Conservation (phyloP, 1,140 invertebrate species). For the Dolichoris vasculosae region DNA sequence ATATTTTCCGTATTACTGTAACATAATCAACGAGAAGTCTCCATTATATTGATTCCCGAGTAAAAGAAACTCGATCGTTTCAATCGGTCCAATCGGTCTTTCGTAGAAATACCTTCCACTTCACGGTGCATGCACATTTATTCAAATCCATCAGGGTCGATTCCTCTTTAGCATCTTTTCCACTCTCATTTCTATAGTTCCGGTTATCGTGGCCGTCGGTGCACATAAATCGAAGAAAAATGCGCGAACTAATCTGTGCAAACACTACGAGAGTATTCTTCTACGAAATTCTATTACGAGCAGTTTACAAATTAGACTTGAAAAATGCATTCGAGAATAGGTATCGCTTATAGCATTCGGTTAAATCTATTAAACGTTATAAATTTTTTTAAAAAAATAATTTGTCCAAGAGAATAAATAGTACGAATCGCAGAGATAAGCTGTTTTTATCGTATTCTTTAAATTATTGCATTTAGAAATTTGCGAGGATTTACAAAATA, state of each 20-base stretch:
- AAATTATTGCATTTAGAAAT: too few species aligned
- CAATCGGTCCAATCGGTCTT: slow-evolving; percentile 31
- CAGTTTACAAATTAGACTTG: neutral
- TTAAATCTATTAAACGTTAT: neutral
- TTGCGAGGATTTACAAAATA: too few species aligned
- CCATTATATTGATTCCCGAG: slow-evolving; percentile 25
- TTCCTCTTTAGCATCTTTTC: slow-evolving; percentile 40
- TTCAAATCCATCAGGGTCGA: slow-evolving; percentile 50
- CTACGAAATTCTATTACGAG: neutral
- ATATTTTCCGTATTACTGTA: slow-evolving; percentile 17
- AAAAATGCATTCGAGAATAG: neutral
- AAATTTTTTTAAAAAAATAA: neutral
- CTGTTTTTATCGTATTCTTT: too few species aligned
- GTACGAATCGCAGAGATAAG: neutral
- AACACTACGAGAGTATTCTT: neutral
- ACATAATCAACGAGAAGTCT: slow-evolving; percentile 22
- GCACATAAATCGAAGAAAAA: slow-evolving; percentile 1
- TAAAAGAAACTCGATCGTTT: slow-evolving; percentile 31
- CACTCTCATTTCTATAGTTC: neutral
- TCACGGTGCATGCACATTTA: slow-evolving; percentile 41
- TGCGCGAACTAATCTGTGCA: neutral
- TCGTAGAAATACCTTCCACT: slow-evolving; percentile 41
- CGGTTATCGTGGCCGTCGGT: neutral
- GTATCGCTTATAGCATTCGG: neutral
- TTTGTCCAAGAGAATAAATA: neutral